Base-by-base conservation (phyloP, 92 coral and sea anemone species). In the Palythoa grandis region DNA sequence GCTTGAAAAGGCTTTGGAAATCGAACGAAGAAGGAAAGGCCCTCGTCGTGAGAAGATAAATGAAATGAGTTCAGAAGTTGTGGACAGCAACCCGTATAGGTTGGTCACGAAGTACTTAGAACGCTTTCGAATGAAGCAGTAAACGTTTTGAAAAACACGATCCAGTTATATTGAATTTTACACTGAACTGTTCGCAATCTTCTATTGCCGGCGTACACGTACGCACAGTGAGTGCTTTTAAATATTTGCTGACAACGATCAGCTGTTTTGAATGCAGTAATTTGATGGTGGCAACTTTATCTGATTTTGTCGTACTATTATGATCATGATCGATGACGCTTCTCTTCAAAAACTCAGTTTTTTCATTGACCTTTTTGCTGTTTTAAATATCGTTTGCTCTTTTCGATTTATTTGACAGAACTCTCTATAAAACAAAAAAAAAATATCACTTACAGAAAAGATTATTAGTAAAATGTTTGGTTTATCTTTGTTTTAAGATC, bases 1-100 rank as follows among this genome's bases (percentile, higher is more conserved):
- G 69, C 90, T 96, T n/a, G 98, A 96, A 85, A 89, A 83, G 54
- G 86, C 95, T 58, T 83, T 96, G 66, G 98, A 95, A 53, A 76
- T n/a, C 50, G 98, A 94, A 72, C 90, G 91, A 57, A 92, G 88
- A 85, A 89, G 88, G 63, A 68, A 80, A 69, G 98, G 98, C 10
- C 95, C 98, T 40, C 61, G 83, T 60, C 86, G 98, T 23, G 93
- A 89, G 54, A 96, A 91, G 83, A 92, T 96, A 63, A 87, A 85
- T 0, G 72, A 86, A 58, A 96, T 96, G 98, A 94, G 95, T 23
- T 88, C 96, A 13, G 98, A 96, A 77, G 98, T 96, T 3, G 98
- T 96, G 9, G 98, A 96, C 76, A 91, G 95, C 61, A 96, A 96
- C 91, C 98, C 98, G 3, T 96, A 96, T 91, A 96, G 98, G 98